Base-by-base conservation (phyloP, 1,140 invertebrate species). In the Akabosia matsudoensis region DNA sequence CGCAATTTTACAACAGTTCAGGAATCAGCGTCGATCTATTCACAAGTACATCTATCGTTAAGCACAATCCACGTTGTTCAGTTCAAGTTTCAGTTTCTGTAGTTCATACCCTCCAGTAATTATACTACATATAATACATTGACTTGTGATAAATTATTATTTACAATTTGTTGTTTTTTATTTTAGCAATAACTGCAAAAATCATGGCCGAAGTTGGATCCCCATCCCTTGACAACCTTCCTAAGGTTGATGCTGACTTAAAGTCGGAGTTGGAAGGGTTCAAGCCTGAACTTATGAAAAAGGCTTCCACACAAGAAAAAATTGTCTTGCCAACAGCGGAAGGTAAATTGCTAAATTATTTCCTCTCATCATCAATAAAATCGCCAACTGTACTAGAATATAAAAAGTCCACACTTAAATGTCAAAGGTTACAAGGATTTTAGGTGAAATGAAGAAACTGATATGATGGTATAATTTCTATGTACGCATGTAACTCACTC, bases 191-290 rank as follows among this genome's bases (percentile, higher is more conserved):
- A 67, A 70, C 28, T 34, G 18, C 22, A 14, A 45, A 18, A 51
- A 81, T 67, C 37, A 82, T 82, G 82, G 76, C 82, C 73, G 78
- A 80, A 73, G 88, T 89, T 83, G 87, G 88, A 82, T 88, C 87
- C 82, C 92, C 92, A 85, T 89, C 90, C 82, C 88, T 95, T 70
- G 94, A 96, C 87, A 92, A 96, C 85, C 88, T 96, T 73, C 94
- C 93, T 76, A 95, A 95, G 88, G 93, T 96, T 74, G 92, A 92
- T 74, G 88, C 89, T 45, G 92, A 93, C 84, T 87, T 97, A 70
- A 96, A 96, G 85, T 92, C 89, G 83, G 92, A 96, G 85, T 86
- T 96, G 80, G 93, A 95, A 85, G 89, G 90, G 13, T 96, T 96
- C 87, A 93, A 94, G 82, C 88, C 90, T 22, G 90, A 91, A 75